Evolutionary conservation across 2,113 vertebrate genomes (phyloP).

Genomic region (Myotis brandtii): DNA sequence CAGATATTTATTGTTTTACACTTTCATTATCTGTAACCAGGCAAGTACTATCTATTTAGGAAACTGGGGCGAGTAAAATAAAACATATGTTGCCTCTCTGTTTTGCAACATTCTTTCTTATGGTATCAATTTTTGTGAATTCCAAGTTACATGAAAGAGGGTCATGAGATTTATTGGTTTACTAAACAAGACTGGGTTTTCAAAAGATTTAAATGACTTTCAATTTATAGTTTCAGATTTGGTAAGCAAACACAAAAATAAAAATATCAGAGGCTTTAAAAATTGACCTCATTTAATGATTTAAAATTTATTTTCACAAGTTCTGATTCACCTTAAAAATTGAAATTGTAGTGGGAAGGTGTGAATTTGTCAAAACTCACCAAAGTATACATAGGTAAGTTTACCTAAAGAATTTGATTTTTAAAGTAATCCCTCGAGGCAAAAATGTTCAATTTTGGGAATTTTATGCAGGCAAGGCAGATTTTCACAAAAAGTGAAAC

Average conservation of each 20-base stretch:
- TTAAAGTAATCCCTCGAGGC: neutral
- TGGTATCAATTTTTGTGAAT: neutral
- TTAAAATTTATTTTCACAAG: constrained; percentile 19
- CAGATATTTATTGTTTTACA: neutral
- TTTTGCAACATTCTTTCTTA: neutral
- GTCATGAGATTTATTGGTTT: neutral
- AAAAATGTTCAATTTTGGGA: neutral
- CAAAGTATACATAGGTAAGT: neutral
- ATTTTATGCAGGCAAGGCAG: neutral
- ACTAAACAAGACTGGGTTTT: neutral
- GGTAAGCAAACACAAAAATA: neutral
- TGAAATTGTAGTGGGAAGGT: neutral
- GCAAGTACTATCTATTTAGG: neutral
- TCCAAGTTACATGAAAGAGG: neutral
- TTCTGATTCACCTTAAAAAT: constrained; percentile 29
- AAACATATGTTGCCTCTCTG: neutral
- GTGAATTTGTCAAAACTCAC: neutral
- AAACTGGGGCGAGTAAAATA: neutral
- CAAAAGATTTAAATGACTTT: neutral
- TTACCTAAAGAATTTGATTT: neutral
- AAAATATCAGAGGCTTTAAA: neutral
- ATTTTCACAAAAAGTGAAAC: neutral
- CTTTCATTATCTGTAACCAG: neutral
- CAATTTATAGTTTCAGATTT: neutral
- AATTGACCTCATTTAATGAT: neutral